Evolutionary conservation across 2,113 vertebrate genomes (phyloP).

Genomic region (Turnix velox): DNA sequence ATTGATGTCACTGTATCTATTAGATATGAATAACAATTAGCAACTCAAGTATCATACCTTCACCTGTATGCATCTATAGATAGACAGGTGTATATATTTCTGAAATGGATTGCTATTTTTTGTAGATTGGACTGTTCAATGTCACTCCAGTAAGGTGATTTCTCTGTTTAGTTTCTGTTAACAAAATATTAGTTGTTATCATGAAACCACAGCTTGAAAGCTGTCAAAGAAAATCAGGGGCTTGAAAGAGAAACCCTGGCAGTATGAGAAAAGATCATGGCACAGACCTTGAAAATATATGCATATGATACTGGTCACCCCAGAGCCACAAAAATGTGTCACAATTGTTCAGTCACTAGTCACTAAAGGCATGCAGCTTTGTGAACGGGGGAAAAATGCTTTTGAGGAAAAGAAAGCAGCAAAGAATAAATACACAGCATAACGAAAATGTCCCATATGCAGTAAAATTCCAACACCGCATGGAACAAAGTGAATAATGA

Average conservation of each 20-base stretch:
- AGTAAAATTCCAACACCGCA: not conserved
- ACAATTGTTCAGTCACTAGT: not conserved
- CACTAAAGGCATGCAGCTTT: not conserved
- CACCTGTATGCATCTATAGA: not conserved
- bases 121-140: not conserved
- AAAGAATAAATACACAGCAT: not conserved
- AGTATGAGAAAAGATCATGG: not conserved
- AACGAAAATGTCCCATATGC: fast-evolving
- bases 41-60: not conserved
- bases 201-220: not conserved
- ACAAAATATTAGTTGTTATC: not conserved
- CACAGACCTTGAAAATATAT: not conserved
- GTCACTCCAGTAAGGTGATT: not conserved
- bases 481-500: not conserved
- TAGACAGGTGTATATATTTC: not conserved
- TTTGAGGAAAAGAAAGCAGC: not conserved
- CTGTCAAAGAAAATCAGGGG: not conserved
- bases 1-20: not conserved
- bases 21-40: not conserved
- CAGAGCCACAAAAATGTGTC: not conserved
- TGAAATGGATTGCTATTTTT: not conserved
- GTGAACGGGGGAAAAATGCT: not conserved
- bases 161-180: not conserved
- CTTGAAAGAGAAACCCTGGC: not conserved
- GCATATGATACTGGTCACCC: not conserved